Conservation (phyloP, 2,113 vertebrate species). For the Micromys minutus region DNA sequence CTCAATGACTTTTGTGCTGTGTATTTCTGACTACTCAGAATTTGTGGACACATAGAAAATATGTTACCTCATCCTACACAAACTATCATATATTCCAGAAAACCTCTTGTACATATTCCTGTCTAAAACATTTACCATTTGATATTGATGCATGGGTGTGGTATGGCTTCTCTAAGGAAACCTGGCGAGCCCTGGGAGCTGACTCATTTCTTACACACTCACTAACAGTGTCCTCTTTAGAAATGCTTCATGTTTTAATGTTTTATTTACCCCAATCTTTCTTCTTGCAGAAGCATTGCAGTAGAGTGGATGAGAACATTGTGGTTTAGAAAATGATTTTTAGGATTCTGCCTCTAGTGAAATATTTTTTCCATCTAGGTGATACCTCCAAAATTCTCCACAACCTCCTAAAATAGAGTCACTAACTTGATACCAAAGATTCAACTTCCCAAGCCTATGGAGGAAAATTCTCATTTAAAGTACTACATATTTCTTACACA, state of each 20-base stretch:
- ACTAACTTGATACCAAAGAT: background rate
- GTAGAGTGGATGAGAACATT: background rate
- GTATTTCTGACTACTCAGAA: background rate
- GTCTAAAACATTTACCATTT: background rate
- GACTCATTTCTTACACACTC: background rate
- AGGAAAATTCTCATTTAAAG: background rate
- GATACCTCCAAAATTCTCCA: background rate
- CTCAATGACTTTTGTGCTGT: background rate
- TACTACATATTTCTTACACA: background rate
- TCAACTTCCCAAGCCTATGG: background rate
- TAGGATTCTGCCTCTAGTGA: too few species aligned
- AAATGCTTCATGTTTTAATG: background rate
- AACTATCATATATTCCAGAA: background rate
- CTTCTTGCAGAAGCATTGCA: background rate
- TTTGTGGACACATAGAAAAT: constrained; percentile 8
- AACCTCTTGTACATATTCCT: background rate
- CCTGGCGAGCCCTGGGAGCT: background rate
- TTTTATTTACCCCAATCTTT: background rate
- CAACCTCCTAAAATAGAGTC: background rate
- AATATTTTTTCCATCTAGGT: background rate
- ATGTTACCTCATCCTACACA: background rate
- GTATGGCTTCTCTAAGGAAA: background rate
- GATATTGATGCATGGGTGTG: background rate
- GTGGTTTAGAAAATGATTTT: background rate
- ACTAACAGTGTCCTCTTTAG: background rate